These are phyloP conservation scores for Piscicola geometra DNA, from an alignment of 2,888 invertebrate species.

Conservation along the genomic window DNA sequence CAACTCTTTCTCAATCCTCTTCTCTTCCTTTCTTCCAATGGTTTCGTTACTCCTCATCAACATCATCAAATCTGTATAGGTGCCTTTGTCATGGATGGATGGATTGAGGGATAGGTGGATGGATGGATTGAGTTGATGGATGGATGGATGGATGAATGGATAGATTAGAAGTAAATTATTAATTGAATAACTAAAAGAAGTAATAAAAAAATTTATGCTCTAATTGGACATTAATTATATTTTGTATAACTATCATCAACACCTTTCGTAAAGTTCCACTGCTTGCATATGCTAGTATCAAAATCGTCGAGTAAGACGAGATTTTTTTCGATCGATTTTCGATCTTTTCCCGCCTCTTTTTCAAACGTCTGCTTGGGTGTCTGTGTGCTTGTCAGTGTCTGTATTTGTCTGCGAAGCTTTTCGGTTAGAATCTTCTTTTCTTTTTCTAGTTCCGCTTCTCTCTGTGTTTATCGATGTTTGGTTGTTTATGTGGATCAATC, in stretches of 20 bases:
- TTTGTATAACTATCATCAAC: not conserved
- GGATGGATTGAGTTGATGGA: too few relatives aligned
- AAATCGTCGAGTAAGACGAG: not conserved
- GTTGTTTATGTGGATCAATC: too few relatives aligned
- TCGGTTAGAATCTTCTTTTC: not conserved
- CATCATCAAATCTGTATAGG: not conserved
- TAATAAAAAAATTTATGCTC: not conserved
- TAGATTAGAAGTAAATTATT: not conserved
- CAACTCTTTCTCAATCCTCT: not conserved
- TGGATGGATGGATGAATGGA: too few relatives aligned
- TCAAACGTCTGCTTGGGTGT: not conserved
- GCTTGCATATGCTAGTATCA: not conserved
- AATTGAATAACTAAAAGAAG: not conserved
- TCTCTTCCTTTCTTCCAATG: not conserved
- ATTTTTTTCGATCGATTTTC: not conserved
- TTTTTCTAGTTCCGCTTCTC: not conserved
- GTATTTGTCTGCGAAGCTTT: not conserved
- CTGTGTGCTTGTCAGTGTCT: not conserved
- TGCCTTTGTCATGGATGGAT: not conserved
- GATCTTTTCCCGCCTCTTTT: not conserved
- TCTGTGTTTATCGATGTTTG: too few relatives aligned
- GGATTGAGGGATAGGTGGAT: not conserved
- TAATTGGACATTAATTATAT: too few relatives aligned
- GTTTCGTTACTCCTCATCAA: not conserved
- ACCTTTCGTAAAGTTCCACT: not conserved